Percentiles rank a stretch among this genome's conserved stretches.
These are phyloP conservation scores for Bombus impatiens DNA, from an alignment of 1,140 invertebrate genomes.

Conservation along the genomic window DNA sequence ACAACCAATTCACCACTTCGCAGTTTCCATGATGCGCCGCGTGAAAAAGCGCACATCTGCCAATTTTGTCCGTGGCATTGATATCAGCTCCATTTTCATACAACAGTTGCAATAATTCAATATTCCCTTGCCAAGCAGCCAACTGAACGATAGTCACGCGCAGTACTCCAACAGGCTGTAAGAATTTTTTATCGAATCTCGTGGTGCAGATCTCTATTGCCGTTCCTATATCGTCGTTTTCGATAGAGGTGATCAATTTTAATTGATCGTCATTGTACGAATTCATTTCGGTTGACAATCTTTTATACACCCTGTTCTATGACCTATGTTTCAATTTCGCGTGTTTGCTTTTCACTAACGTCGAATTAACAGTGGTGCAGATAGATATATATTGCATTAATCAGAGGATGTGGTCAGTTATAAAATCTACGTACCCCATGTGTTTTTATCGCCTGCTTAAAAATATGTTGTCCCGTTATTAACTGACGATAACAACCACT, in stretches of 20 bases:
- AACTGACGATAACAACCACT: not conserved
- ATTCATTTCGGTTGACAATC: not conserved
- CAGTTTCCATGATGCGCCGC: slow-evolving; percentile 53
- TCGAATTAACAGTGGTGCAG: not conserved
- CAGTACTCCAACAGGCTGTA: slow-evolving; percentile 23
- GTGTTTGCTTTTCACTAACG: not conserved
- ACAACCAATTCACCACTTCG: slow-evolving; percentile 51
- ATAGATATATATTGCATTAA: not conserved
- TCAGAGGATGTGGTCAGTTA: slow-evolving; percentile 51
- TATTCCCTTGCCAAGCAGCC: slow-evolving; percentile 61
- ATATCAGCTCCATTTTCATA: slow-evolving; percentile 49
- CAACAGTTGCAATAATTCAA: slow-evolving; percentile 52
- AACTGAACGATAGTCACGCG: slow-evolving; percentile 58
- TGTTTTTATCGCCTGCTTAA: not conserved
- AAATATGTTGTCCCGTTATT: not conserved
- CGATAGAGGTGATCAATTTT: slow-evolving; percentile 30
- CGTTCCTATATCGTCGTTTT: not conserved
- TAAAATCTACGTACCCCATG: slow-evolving; percentile 5
- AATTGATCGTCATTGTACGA: not conserved
- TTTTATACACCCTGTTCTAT: not conserved
- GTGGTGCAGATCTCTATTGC: slow-evolving; percentile 5
- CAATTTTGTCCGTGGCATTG: slow-evolving; percentile 64
- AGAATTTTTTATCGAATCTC: slow-evolving; percentile 2
- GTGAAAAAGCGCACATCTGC: slow-evolving; percentile 62
- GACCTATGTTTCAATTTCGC: not conserved